Percentiles rank a stretch among this genome's conserved stretches.
Conservation (phyloP, 2,797 vertebrate genomes). For the Loris lydekkerianus region DNA sequence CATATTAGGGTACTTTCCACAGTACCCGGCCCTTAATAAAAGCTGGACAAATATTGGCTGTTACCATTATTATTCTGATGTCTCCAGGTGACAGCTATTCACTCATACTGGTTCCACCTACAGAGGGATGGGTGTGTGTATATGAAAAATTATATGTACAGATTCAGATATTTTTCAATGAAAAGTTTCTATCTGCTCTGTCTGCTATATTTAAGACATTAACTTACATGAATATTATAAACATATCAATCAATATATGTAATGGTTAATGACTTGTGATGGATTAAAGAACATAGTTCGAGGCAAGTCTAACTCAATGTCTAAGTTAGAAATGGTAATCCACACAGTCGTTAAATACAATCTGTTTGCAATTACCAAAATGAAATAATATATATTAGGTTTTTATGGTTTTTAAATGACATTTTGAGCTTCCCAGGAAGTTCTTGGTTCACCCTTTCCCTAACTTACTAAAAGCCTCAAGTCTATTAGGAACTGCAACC, state of each 20-base stretch:
- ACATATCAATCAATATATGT: constrained; percentile 81
- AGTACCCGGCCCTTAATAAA: constrained; percentile 78
- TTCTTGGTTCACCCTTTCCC: constrained; percentile 91
- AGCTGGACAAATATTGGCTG: constrained; percentile 83
- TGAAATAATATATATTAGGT: constrained; percentile 89
- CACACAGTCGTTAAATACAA: constrained; percentile 86
- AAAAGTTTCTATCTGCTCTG: constrained; percentile 83
- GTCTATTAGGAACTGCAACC: constrained; percentile 97
- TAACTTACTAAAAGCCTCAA: constrained; percentile 95
- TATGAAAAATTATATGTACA: not conserved
- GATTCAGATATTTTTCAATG: constrained; percentile 70
- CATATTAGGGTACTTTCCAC: not conserved
- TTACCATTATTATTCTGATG: not conserved
- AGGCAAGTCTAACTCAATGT: constrained; percentile 85
- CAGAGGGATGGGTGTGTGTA: not conserved
- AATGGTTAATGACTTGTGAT: constrained; percentile 85
- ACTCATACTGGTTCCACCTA: not conserved
- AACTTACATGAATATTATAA: constrained; percentile 87
- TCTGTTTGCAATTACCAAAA: constrained; percentile 89
- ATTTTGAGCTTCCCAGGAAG: constrained; percentile 91
- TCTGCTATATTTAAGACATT: constrained; percentile 70
- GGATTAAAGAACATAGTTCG: constrained; percentile 86
- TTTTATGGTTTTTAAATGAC: constrained; percentile 89
- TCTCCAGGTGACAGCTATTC: not conserved
- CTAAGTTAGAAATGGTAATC: constrained; percentile 86